Evolutionary conservation across 2,113 vertebrate species (phyloP), one percentile per base, ranked within the genome.

Genomic region (Puntigrus tetrazona): DNA sequence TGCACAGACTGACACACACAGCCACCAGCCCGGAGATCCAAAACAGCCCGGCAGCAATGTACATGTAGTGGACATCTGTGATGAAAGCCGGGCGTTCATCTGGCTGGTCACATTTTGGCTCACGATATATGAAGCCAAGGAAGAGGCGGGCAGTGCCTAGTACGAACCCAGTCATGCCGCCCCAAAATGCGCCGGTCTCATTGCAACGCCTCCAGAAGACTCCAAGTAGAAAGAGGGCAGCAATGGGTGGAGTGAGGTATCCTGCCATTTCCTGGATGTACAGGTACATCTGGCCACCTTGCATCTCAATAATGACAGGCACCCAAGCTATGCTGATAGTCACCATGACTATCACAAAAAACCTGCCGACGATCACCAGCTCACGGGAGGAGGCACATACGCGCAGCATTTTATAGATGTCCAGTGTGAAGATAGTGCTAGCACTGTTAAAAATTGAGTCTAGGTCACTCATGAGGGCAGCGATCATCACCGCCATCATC

Each of bases 401-500:
- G 36, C 97, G 94, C 61, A 96, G 57, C 5, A 95, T 97, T 57
- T 97, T 95, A 94, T 99, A 99, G 82, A 99, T 94, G 34, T 99
- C 98, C 61, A 99, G 95, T 0, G 98, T 99, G 92, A 99, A 99
- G 86, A 99, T 98, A 86, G 97, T 99, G 91, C 98, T 99, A 81
- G 97, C 95, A 5, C 98, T 99, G 92, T 99, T 99, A 86, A 99
- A 99, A 87, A 99, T 99, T 0, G 98, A 99, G 93, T 99, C 98
- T 84, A 99, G 92, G 88, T 99, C 98, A 85, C 98, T 99, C 98
- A 99, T 99, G 22, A 99, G 93, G 5, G 98, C 98, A 2, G 98
- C 98, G 1, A 99, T 99, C 97, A 99, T 99, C 67, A 99, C 98
- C 0, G 98, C 98, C 98, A 99, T 99, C 98, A 99, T 99, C 80